These are phyloP conservation scores for Melanargia galathea DNA, from an alignment of 2,888 invertebrate genomes.

Conservation along the genomic window DNA sequence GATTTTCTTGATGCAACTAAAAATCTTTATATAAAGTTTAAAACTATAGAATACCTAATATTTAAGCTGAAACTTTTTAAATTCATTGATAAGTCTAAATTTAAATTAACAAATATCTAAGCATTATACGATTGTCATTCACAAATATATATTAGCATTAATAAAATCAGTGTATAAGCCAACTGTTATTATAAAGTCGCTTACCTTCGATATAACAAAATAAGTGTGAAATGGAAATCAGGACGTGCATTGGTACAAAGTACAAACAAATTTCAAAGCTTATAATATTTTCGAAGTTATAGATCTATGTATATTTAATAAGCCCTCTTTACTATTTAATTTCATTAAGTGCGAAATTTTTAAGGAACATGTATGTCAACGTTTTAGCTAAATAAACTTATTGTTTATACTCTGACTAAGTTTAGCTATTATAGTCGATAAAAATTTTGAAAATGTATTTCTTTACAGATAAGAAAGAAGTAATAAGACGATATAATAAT, in stretches of 20 bases:
- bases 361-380: not conserved
- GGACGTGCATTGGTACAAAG: not conserved
- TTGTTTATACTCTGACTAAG: no score
- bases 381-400: not conserved
- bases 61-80: no score
- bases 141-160: not conserved
- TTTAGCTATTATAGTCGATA: no score
- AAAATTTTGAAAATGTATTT: not conserved
- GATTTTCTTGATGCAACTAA: no score
- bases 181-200: not conserved
- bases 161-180: not conserved
- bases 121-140: no score
- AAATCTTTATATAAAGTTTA: no score
- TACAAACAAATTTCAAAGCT: constrained; percentile 8
- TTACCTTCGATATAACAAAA: constrained; percentile 11
- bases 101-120: no score
- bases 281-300: constrained; percentile 4
- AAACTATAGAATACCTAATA: no score
- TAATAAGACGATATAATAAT: no score
- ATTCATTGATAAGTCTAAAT: no score
- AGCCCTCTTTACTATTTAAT: not conserved
- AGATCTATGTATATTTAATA: constrained; percentile 8
- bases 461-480: no score
- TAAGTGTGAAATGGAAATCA: constrained; percentile 10
- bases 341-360: not conserved